Evolutionary conservation across 2,888 invertebrate genomes (phyloP).

Genomic region (Archips crataeganus): DNA sequence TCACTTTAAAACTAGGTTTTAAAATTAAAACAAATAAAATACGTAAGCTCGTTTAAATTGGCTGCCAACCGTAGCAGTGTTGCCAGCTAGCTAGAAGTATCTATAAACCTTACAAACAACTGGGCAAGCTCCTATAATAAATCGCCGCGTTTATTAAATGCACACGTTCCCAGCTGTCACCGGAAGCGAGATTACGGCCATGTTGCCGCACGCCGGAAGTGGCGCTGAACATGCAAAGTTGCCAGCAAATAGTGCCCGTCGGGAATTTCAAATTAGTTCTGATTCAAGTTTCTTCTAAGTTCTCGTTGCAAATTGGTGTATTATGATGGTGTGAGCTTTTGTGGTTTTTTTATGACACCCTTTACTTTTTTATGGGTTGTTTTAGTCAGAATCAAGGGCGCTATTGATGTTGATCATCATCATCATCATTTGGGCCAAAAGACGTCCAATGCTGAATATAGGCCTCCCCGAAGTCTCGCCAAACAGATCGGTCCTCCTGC

Average conservation of each 20-base stretch:
- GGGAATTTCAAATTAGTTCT: conserved; percentile 2
- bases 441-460: no score
- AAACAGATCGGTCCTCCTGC: no score
- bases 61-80: no score
- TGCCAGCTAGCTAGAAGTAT: no score
- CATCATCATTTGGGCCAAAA: no score
- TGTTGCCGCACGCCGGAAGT: conserved; percentile 34
- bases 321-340: neutral
- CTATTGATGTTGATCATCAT: no score
- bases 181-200: conserved; percentile 31
- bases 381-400: neutral
- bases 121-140: conserved; percentile 12
- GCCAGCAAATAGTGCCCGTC: conserved; percentile 7
- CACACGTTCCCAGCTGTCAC: conserved; percentile 21
- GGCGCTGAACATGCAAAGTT: conserved; percentile 8
- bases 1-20: no score
- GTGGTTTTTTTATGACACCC: neutral
- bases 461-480: no score
- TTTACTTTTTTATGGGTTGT: neutral
- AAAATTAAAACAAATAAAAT: no score
- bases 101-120: neutral
- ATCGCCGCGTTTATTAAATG: conserved; percentile 3
- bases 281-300: neutral
- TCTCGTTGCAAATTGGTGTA: neutral
- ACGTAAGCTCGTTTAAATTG: no score